Evolutionary conservation across 2,797 vertebrate species (phyloP), one percentile per base, ranked within the genome.

Genomic region (Novumbra hubbsi): DNA sequence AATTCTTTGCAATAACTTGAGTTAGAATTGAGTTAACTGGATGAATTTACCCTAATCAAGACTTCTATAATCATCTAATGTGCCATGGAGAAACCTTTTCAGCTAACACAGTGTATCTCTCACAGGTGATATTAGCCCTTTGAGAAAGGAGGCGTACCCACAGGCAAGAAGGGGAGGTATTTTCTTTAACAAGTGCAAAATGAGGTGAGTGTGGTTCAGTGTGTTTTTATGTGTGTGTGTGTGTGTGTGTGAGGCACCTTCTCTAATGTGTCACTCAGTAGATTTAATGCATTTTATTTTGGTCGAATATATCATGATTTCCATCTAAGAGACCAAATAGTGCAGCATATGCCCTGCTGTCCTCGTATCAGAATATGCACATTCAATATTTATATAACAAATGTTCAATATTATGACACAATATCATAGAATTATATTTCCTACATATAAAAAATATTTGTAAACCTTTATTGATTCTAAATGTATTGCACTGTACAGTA

Each of bases 111-210:
- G 77, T 79, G 19, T 83, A 64, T 84, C 24, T 81, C 71, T 75
- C 24, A 62, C 82, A 94, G 94, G 92, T 76, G 87, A 88, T 71
- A 88, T 72, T 21, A 79, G 87, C 71, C 78, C 86, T 17, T 92
- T 90, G 92, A 92, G 89, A 73, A 92, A 84, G 88, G 90, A 90
- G 87, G 89, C 90, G 27, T 84, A 87, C 81, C 89, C 91, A 67
- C 91, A 92, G 64, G 83, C 88, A 73, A 89, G 88, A 88, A 90
- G 88, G 87, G 88, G 88, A 88, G 88, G 91, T 41, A 79, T 94
- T 74, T 92, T 94, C 85, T 89, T 93, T 72, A 94, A 94, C 85
- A 95, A 93, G 88, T 94, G 93, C 83, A 91, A 92, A 83, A 86
- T 93, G 86, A 93, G 93, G 94, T 92, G 65, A 88, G 81, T 68